These are phyloP conservation scores for Lagopus leucura DNA, from an alignment of 2,113 vertebrate genomes.

Conservation along the genomic window DNA sequence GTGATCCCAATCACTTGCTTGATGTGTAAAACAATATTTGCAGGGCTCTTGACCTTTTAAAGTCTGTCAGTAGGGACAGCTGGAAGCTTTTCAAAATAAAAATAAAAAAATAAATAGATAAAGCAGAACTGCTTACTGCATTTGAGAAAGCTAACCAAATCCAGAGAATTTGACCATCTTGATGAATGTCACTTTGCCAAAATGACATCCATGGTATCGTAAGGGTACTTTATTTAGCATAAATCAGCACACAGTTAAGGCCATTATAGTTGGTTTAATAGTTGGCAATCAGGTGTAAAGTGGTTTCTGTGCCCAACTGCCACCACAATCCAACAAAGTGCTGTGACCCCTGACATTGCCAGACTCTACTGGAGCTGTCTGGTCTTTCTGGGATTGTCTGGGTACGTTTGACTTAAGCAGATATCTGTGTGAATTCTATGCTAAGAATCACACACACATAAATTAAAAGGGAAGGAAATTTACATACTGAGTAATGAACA, in stretches of 20 bases:
- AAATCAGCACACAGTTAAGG: background rate
- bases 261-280: background rate
- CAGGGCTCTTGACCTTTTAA: background rate
- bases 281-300: background rate
- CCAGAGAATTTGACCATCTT: background rate
- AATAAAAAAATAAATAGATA: background rate
- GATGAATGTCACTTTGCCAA: background rate
- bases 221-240: background rate
- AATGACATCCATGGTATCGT: background rate
- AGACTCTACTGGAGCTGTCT: background rate
- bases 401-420: background rate
- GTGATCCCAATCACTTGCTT: slow-evolving; percentile 3
- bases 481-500: background rate
- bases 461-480: background rate
- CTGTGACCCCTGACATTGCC: fast-evolving
- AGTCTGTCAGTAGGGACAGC: background rate
- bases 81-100: background rate
- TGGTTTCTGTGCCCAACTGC: background rate
- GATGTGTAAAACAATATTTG: slow-evolving; percentile 9
- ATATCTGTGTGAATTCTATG: background rate
- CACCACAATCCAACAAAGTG: background rate
- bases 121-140: background rate
- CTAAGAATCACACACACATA: background rate
- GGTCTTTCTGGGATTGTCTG: background rate
- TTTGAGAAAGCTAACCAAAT: background rate